Percentiles rank a stretch among this genome's conserved stretches.
Conservation (phyloP, 2,113 vertebrate species). For the Poeciliopsis retropinna region DNA sequence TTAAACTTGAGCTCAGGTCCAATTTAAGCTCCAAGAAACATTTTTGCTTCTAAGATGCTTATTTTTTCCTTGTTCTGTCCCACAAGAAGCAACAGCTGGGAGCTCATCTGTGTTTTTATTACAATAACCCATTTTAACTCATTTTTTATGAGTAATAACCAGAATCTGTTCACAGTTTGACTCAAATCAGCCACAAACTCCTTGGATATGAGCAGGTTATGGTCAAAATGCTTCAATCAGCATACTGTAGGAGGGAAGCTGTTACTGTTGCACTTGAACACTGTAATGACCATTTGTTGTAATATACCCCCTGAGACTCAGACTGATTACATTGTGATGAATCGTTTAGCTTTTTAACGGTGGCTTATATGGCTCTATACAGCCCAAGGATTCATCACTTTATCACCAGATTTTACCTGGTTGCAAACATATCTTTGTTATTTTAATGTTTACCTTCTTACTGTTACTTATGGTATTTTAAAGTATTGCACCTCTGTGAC, state of each 20-base stretch:
- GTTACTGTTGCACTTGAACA: constrained; percentile 27
- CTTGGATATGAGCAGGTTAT: background rate
- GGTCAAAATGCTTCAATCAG: constrained; percentile 16
- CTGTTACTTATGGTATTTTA: no score
- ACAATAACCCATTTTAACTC: background rate
- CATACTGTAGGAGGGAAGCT: constrained; percentile 7
- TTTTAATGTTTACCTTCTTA: background rate
- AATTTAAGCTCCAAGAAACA: constrained; percentile 20
- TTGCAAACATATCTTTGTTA: no score
- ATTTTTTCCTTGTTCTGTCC: background rate
- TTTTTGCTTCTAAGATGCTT: background rate
- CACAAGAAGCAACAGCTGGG: background rate
- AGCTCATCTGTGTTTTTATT: background rate
- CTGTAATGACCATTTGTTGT: constrained; percentile 37
- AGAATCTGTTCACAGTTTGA: background rate
- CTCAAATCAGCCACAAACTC: background rate
- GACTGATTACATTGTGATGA: constrained; percentile 37
- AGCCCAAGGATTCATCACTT: background rate
- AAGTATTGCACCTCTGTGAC: no score
- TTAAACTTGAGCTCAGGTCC: background rate
- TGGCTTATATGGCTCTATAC: background rate
- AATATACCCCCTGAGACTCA: constrained; percentile 17
- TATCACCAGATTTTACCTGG: background rate
- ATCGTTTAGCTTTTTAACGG: constrained; percentile 9
- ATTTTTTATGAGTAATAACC: background rate